Conservation (phyloP, 2,797 vertebrate species). For the Odontamblyopus rebecca region DNA sequence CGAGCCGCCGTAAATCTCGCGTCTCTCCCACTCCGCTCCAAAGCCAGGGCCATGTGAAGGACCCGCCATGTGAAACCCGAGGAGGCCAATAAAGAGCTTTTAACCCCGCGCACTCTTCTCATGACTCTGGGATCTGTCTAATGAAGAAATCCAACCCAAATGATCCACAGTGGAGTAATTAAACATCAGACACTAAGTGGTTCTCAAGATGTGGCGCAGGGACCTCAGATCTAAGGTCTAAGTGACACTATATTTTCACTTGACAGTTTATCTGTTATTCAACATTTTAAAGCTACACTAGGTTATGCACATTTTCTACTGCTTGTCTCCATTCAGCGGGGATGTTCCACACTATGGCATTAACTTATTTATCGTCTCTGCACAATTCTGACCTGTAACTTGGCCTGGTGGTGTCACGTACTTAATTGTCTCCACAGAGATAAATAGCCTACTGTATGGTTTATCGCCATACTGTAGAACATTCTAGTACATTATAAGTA, state of each 20-base stretch:
- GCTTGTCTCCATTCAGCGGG: too few relatives aligned
- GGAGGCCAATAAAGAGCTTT: slow-evolving; percentile 51
- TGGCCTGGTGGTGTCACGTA: too few relatives aligned
- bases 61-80: slow-evolving; percentile 29
- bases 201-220: background rate
- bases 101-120: slow-evolving; percentile 13
- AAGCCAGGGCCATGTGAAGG: slow-evolving; percentile 16
- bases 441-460: too few relatives aligned
- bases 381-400: too few relatives aligned
- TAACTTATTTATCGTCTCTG: too few relatives aligned
- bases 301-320: too few relatives aligned
- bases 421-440: too few relatives aligned
- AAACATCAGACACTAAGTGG: background rate
- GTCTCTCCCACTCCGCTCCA: slow-evolving; percentile 1
- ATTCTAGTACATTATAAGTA: background rate
- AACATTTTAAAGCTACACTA: background rate
- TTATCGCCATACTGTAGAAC: background rate
- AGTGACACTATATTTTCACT: too few relatives aligned
- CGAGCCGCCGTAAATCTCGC: slow-evolving; percentile 32
- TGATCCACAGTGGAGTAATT: background rate
- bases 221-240: background rate
- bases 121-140: background rate
- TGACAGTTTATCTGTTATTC: background rate
- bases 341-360: too few relatives aligned
- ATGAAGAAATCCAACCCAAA: background rate